These are phyloP conservation scores for Acrobeloides nanus DNA, from an alignment of 2,888 invertebrate species.

Conservation along the genomic window DNA sequence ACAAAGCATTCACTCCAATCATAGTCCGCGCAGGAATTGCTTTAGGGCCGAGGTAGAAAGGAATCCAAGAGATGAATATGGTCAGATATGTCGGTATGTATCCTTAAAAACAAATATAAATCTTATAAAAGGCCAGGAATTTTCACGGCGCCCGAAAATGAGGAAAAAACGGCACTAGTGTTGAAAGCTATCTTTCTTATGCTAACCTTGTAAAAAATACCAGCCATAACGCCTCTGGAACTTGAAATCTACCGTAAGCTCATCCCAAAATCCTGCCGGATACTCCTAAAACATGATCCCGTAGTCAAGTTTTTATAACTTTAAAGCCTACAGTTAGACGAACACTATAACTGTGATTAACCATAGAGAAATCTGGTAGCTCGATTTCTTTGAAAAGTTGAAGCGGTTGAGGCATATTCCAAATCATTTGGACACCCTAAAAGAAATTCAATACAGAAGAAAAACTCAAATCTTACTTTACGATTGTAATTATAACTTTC, in stretches of 20 bases:
- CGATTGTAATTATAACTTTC: conserved; percentile 52
- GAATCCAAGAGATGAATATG: conserved; percentile 53
- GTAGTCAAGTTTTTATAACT: conserved; percentile 1
- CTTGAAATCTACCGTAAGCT: conserved; percentile 47
- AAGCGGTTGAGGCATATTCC: conserved; percentile 29
- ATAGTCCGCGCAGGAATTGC: conserved; percentile 51
- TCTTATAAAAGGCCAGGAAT: too few relatives aligned
- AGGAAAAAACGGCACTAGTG: too few relatives aligned
- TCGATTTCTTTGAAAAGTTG: conserved; percentile 48
- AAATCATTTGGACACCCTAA: conserved; percentile 32
- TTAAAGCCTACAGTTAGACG: conserved; percentile 1
- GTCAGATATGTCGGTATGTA: conserved; percentile 53
- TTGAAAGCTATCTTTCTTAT: too few relatives aligned
- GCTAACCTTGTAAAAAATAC: conserved; percentile 51
- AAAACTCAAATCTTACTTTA: too few relatives aligned
- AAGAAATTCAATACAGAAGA: too few relatives aligned
- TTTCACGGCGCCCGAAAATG: too few relatives aligned
- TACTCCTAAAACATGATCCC: conserved; percentile 30
- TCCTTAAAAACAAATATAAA: conserved; percentile 21
- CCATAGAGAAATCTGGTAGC: conserved; percentile 44
- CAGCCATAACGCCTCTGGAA: conserved; percentile 52
- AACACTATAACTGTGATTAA: conserved; percentile 12
- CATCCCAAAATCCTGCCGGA: conserved; percentile 53
- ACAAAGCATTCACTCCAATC: conserved; percentile 50
- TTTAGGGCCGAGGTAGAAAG: conserved; percentile 49